phyloP scores from a whole-genome alignment of 2,797 vertebrate genomes.

The Melopsittacus undulatus region DNA sequence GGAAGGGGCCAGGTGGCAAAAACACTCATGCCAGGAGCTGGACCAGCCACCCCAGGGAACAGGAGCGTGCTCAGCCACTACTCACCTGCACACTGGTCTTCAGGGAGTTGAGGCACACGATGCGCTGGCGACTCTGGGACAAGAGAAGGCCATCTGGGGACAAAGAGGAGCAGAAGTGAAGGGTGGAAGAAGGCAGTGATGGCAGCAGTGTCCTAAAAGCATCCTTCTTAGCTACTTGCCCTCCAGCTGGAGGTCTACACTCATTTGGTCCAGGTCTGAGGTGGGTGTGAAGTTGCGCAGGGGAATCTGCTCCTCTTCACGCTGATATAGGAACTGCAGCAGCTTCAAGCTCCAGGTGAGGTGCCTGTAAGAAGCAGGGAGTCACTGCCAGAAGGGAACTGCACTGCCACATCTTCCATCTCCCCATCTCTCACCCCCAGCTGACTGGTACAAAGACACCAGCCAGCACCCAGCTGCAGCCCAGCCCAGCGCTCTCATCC shows the following conservation, averaged over 20 bases:
- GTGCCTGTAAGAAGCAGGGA: slow-evolving; percentile 80
- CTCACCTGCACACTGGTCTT: slow-evolving; percentile 88
- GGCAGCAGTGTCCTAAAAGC: accelerated
- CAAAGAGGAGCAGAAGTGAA: not conserved
- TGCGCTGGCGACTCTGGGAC: slow-evolving; percentile 96
- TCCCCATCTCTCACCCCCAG: not conserved
- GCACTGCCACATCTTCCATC: not conserved
- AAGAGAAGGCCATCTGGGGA: slow-evolving; percentile 91
- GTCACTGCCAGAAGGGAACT: not conserved
- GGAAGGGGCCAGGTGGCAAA: not conserved
- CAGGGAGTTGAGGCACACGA: slow-evolving; percentile 90
- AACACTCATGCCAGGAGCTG: not conserved
- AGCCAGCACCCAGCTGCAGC: not conserved
- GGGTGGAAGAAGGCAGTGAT: not conserved
- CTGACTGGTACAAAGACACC: not conserved
- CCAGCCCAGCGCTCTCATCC: not conserved
- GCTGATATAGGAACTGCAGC: slow-evolving; percentile 84
- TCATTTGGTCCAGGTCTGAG: slow-evolving; percentile 91
- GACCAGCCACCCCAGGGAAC: not conserved
- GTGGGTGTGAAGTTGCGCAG: slow-evolving; percentile 88
- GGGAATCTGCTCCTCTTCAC: slow-evolving; percentile 86
- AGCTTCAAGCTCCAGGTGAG: slow-evolving; percentile 96
- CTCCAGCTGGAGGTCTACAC: slow-evolving; percentile 88
- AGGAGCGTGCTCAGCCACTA: accelerated
- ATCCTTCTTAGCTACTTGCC: slow-evolving; percentile 72